Conservation (phyloP, 2,113 vertebrate species). For the Oenanthe oenanthe region DNA sequence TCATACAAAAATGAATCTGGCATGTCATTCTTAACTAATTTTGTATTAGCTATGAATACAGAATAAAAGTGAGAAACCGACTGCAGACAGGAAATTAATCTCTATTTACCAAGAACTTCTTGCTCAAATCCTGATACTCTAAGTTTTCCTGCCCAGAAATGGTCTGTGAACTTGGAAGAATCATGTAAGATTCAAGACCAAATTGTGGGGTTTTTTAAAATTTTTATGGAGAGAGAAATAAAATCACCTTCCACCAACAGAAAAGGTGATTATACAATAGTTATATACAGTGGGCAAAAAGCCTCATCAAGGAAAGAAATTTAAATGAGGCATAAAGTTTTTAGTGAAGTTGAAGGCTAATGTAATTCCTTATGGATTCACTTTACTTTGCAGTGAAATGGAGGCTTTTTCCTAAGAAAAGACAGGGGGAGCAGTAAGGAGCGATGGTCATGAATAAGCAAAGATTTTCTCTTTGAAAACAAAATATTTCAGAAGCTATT, state of each 20-base stretch:
- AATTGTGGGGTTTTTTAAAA: fast-evolving
- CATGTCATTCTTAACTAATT: neutral
- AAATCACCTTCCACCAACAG: neutral
- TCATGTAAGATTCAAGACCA: neutral
- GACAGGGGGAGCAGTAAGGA: neutral
- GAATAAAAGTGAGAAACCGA: neutral
- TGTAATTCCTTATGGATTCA: neutral
- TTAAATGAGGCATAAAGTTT: neutral
- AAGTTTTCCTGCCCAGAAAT: neutral
- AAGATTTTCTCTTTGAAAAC: neutral
- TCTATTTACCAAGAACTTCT: neutral
- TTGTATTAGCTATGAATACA: neutral
- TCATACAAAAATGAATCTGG: neutral
- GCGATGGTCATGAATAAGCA: neutral
- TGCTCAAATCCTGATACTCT: neutral
- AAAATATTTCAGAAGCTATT: neutral
- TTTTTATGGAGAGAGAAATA: neutral
- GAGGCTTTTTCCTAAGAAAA: neutral
- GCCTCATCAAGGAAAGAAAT: neutral
- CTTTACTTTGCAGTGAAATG: neutral
- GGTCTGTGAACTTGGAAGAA: neutral
- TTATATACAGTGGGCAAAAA: neutral
- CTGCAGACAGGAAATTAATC: neutral
- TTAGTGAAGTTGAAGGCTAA: neutral
- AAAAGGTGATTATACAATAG: neutral